Evolutionary conservation across 1,140 invertebrate genomes (phyloP).

Genomic region (Heliothis subflexa): DNA sequence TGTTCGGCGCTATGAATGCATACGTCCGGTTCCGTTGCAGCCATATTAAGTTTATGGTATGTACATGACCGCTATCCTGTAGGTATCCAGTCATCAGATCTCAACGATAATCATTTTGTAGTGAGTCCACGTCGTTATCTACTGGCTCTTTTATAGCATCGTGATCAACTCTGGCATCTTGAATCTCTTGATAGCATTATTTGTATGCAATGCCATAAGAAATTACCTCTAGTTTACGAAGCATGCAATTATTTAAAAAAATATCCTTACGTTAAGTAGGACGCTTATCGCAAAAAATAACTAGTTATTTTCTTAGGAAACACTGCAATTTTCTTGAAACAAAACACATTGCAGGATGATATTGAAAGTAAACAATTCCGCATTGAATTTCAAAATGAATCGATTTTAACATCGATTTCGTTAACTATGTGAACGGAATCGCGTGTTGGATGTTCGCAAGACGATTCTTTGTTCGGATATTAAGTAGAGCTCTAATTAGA

Average conservation of each 20-base stretch:
- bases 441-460: constrained; percentile 38
- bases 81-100: constrained; percentile 17
- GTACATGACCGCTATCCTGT: not conserved
- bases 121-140: not conserved
- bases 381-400: constrained; percentile 7
- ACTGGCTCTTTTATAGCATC: not conserved
- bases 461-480: constrained; percentile 31
- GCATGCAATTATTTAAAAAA: too few species aligned
- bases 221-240: too few species aligned
- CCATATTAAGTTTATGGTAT: constrained; percentile 43
- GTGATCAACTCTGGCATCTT: too few species aligned
- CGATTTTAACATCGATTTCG: constrained; percentile 26
- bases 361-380: not conserved
- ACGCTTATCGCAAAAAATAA: too few species aligned
- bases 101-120: not conserved
- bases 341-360: not conserved
- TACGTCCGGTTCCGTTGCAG: constrained; percentile 41
- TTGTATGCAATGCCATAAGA: too few species aligned
- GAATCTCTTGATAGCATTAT: too few species aligned
- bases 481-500: constrained; percentile 42
- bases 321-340: too few species aligned
- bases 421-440: constrained; percentile 44
- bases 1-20: constrained; percentile 39
- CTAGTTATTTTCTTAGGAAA: too few species aligned
- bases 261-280: too few species aligned